Evolutionary conservation across 2,888 invertebrate genomes (phyloP), one percentile per base, ranked within the genome.

Genomic region (Dryobotodes eremita): DNA sequence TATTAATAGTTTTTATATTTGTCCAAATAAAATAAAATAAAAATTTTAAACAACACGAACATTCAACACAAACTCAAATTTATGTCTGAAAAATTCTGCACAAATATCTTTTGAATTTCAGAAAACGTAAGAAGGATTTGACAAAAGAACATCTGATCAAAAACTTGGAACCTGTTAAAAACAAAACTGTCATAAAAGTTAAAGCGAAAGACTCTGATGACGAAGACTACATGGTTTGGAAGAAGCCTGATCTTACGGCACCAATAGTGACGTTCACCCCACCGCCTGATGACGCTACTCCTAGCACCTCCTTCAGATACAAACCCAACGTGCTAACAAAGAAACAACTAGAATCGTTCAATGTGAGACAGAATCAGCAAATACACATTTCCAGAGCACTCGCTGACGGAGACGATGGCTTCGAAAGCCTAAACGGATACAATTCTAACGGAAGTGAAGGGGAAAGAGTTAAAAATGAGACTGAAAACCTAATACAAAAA

Each of bases 351-450:
- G 96, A 96, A 90, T 95, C 93, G n/a, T 96, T 96, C 79, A 96
- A 96, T 79, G 93, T 95, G 23, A 89, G 94, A 78, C 95, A 95
- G 77, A 93, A 93, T 74, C 90, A 92, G 66, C 92, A 93, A 77
- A 89, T 91, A 50, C 93, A 92, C 64, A 88, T 92, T 61, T 91
- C 93, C 0, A 92, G 92, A 89, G 92, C 94, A 0, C 93, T 96
- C 66, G 95, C 95, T 50, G 97, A 97, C 80, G 97, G 98, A 92
- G 98, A 98, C 91, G 98, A 98, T 91, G 98, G 98, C 23, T 98
- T 98, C 90, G 98, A 98, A 95, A 98, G 98, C 93, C 97, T 98
- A 15, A 98, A 98, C 90, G 98, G 98, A 17, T 98, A 98, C 92
- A 98, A 98, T 86, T 98, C 98, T 0, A 97, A 98, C 90, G 97